phyloP scores from a whole-genome alignment of 2,888 invertebrate species.

The Leptinotarsa haldemani region DNA sequence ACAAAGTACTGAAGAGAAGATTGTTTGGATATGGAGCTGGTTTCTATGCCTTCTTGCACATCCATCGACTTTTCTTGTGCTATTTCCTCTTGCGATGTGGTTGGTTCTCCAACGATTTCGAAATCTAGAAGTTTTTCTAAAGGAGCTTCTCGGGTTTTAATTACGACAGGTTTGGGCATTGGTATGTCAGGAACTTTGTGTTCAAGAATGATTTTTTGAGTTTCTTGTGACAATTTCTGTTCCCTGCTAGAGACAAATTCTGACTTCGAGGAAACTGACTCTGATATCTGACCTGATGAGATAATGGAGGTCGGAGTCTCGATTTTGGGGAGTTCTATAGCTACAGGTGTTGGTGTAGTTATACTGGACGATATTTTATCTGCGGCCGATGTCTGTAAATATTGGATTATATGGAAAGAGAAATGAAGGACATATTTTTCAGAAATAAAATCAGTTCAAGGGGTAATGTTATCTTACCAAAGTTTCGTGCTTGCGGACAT shows the following conservation, averaged over 20 bases:
- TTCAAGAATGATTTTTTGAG: conserved; percentile 61
- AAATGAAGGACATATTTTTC: conserved; percentile 40
- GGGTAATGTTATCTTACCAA: conserved; percentile 59
- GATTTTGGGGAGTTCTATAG: conserved; percentile 47
- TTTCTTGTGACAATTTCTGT: conserved; percentile 60
- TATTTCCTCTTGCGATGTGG: conserved; percentile 40
- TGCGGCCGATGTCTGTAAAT: conserved; percentile 56
- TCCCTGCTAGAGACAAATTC: conserved; percentile 61
- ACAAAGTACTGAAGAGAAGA: conserved; percentile 77
- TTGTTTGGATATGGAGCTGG: conserved; percentile 72
- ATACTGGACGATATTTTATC: conserved; percentile 57
- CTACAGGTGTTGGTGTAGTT: conserved; percentile 49
- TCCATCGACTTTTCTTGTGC: conserved; percentile 52
- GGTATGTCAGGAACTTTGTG: conserved; percentile 59
- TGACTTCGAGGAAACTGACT: conserved; percentile 57
- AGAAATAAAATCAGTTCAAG: conserved; percentile 15
- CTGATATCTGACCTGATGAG: conserved; percentile 53
- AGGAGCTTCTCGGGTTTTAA: conserved; percentile 44
- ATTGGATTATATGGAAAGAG: conserved; percentile 36
- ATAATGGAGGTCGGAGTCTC: conserved; percentile 43
- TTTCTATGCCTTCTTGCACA: conserved; percentile 66
- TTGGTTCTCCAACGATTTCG: conserved; percentile 49
- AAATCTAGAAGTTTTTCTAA: conserved; percentile 54
- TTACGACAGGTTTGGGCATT: conserved; percentile 53
- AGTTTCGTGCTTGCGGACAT: conserved; percentile 66